Conservation (phyloP, 2,888 invertebrate species). For the Noctua janthina region DNA sequence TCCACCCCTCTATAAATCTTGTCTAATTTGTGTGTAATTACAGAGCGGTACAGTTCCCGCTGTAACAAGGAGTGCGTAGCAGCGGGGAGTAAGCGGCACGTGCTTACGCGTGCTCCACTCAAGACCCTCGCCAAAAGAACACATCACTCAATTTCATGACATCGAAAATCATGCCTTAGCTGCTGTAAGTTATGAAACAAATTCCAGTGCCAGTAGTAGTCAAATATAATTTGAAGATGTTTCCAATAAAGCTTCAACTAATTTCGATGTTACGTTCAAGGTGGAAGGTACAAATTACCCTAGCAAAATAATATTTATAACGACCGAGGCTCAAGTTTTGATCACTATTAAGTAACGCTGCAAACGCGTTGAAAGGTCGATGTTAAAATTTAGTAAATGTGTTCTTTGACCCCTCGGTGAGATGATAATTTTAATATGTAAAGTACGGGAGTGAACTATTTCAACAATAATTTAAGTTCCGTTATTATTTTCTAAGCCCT, state of each 20-base stretch:
- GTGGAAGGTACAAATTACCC: constrained; percentile 78
- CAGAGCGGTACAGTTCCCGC: constrained; percentile 88
- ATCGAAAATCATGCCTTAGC: constrained; percentile 69
- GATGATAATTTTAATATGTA: constrained; percentile 87
- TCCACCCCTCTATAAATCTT: constrained; percentile 90
- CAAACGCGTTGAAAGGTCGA: constrained; percentile 85
- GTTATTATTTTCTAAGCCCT: constrained; percentile 83
- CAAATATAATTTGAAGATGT: constrained; percentile 75
- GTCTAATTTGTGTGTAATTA: constrained; percentile 91
- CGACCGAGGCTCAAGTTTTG: constrained; percentile 78
- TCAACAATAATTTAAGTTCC: constrained; percentile 84
- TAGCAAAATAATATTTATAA: constrained; percentile 71
- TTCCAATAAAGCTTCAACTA: constrained; percentile 70
- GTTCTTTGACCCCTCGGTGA: constrained; percentile 86
- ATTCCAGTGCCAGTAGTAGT: constrained; percentile 49
- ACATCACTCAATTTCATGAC: constrained; percentile 54
- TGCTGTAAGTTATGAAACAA: constrained; percentile 33
- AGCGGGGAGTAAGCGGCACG: constrained; percentile 88
- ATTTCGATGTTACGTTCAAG: constrained; percentile 77
- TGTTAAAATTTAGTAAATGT: constrained; percentile 85
- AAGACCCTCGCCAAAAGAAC: constrained; percentile 61
- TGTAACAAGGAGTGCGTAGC: constrained; percentile 89
- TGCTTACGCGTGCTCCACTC: constrained; percentile 85
- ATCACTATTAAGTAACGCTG: constrained; percentile 82
- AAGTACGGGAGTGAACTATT: constrained; percentile 85